Percentiles rank a stretch among this genome's conserved stretches.
These are phyloP conservation scores for Seriola rivoliana DNA, from an alignment of 2,113 vertebrate species.

Conservation along the genomic window DNA sequence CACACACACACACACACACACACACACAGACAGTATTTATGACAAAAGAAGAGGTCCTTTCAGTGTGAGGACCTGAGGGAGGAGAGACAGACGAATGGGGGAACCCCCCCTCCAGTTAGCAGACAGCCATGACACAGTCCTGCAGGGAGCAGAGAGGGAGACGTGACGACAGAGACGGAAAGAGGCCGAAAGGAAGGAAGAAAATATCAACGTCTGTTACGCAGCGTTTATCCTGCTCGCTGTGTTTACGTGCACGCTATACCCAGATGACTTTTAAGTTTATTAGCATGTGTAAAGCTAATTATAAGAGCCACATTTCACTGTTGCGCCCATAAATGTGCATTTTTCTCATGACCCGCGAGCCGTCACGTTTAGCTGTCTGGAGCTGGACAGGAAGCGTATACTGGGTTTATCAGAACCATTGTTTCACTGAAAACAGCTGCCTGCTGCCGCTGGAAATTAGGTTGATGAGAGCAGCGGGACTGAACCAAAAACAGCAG, in stretches of 20 bases:
- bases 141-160: slow-evolving; percentile 21
- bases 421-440: not conserved
- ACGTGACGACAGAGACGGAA: slow-evolving; percentile 14
- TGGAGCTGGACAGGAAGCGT: not conserved
- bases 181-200: slow-evolving; percentile 1
- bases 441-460: slow-evolving; percentile 5
- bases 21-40: slow-evolving; percentile 36
- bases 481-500: slow-evolving; percentile 5
- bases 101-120: slow-evolving; percentile 70
- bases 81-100: slow-evolving; percentile 61
- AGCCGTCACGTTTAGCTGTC: not conserved
- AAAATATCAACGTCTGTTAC: not conserved
- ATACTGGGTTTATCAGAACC: too few species aligned
- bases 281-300: not conserved
- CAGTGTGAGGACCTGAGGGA: slow-evolving; percentile 75
- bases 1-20: slow-evolving; percentile 20
- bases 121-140: slow-evolving; percentile 60
- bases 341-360: too few species aligned
- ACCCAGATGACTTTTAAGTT: not conserved
- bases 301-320: not conserved
- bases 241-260: not conserved
- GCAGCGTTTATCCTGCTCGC: not conserved
- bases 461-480: not conserved
- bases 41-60: slow-evolving; percentile 74
- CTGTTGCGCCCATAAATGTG: too few species aligned